Conservation (phyloP, 2,888 invertebrate genomes). For the Amphipoea lucens region DNA sequence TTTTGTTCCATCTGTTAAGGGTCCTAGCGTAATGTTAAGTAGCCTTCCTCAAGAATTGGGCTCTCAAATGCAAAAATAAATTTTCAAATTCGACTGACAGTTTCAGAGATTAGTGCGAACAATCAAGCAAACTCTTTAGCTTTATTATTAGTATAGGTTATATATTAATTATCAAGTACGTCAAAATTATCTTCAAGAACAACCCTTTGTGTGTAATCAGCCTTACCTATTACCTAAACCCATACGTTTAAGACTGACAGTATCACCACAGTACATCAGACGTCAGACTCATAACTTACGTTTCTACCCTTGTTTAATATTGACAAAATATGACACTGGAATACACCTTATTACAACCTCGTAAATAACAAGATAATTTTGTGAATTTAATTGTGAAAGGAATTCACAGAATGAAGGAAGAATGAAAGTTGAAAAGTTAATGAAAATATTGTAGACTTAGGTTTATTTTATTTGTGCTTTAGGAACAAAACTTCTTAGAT, state of each 20-base stretch:
- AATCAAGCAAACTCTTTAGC: too few species aligned
- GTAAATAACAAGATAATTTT: slow-evolving; percentile 49
- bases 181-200: too few species aligned
- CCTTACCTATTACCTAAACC: not conserved
- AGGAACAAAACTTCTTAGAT: not conserved
- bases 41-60: too few species aligned
- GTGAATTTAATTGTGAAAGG: slow-evolving; percentile 39
- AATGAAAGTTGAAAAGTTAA: slow-evolving; percentile 33
- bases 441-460: slow-evolving; percentile 31
- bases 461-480: slow-evolving; percentile 20
- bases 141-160: not conserved
- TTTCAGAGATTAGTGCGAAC: too few species aligned
- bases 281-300: slow-evolving; percentile 33
- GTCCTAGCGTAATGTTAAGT: too few species aligned
- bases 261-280: slow-evolving; percentile 36
- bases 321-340: slow-evolving; percentile 29
- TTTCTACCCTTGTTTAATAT: slow-evolving; percentile 39
- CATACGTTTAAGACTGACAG: slow-evolving; percentile 16
- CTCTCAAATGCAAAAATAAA: too few species aligned
- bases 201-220: not conserved
- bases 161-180: not conserved
- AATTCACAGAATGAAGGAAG: slow-evolving; percentile 24
- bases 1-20: too few species aligned
- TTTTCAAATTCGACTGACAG: too few species aligned
- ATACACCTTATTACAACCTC: slow-evolving; percentile 32